Evolutionary conservation across 1,140 invertebrate species (phyloP), one percentile per base, ranked within the genome.

Genomic region (Druon quercuslanigerum): DNA sequence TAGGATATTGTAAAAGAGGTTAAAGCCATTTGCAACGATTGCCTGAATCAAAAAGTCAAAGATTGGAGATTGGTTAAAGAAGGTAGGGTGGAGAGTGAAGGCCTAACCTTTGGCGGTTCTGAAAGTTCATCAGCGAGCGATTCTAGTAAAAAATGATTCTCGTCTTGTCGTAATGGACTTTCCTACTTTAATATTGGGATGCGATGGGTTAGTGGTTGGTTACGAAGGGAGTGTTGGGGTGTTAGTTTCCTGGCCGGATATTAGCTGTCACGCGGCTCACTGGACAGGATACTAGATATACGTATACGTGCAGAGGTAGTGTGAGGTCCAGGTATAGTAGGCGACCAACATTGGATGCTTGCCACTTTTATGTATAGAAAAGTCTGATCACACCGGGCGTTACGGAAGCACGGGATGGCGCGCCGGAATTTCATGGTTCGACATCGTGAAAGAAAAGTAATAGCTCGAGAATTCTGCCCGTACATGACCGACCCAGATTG

Each of bases 241-340:
- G 88, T 88, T 90, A 89, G 89, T 91, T 91, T 91, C 88, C 90
- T 86, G 88, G 85, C 83, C 88, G 90, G 90, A 91, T 91, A 91
- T 91, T 91, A 91, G 88, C 90, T 91, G 90, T 91, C 90, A 89
- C 83, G 87, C 87, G 88, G 85, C 89, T 91, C 88, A 88, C 84
- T 91, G 88, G 89, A 90, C 89, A 89, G 85, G 85, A 87, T 84
- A 87, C 72, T 51, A 74, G 73, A 77, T 75, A 80, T 71, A 76
- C 74, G 57, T 57, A 80, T 71, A 51, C 20, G 72, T 76, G 71
- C 74, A 66, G 57, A 25, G 33, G 20, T 66, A 66, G 51, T 66
- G 73, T 60, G 50, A 73, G 72, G 25, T 78, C 76, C 17, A 71
- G 54, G 72, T 71, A 74, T 74, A 74, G 72, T 56, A 72, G 73